These are phyloP conservation scores for Galemys pyrenaicus DNA, from an alignment of 2,113 vertebrate genomes.

Conservation along the genomic window DNA sequence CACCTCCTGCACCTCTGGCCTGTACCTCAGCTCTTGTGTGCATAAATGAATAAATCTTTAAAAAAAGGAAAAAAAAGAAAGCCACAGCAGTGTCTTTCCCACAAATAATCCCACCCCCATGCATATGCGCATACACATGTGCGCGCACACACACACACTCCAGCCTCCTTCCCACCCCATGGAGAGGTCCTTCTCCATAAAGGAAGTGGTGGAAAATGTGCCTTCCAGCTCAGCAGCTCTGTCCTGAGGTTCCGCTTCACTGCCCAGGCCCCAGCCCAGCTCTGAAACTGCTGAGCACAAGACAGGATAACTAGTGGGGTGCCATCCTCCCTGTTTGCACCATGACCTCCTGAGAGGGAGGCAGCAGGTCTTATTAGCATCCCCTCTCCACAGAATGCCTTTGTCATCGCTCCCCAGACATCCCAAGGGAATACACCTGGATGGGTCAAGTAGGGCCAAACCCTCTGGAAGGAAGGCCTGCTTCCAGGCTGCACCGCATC, in stretches of 20 bases:
- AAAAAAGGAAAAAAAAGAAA: too few relatives aligned
- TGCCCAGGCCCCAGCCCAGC: background rate
- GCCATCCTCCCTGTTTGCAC: accelerated
- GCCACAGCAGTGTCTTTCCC: background rate
- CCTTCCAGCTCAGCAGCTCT: background rate
- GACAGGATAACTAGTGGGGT: background rate
- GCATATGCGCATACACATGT: too few relatives aligned
- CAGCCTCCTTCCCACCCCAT: background rate
- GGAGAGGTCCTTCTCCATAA: background rate
- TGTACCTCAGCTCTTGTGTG: too few relatives aligned
- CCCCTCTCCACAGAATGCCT: background rate
- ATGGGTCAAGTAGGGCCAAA: background rate
- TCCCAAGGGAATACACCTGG: background rate
- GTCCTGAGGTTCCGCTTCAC: background rate
- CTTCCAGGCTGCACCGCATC: background rate
- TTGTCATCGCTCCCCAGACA: background rate
- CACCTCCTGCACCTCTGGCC: too few relatives aligned
- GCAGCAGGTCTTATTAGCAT: background rate
- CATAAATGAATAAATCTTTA: too few relatives aligned
- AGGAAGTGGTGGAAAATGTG: background rate
- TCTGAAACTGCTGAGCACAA: background rate
- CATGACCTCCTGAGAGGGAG: background rate
- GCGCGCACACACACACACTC: too few relatives aligned
- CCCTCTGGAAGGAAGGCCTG: background rate
- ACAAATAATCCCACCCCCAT: too few relatives aligned